Percentiles rank a stretch among this genome's conserved stretches.
Conservation (phyloP, 2,113 vertebrate genomes). For the Pavo muticus region DNA sequence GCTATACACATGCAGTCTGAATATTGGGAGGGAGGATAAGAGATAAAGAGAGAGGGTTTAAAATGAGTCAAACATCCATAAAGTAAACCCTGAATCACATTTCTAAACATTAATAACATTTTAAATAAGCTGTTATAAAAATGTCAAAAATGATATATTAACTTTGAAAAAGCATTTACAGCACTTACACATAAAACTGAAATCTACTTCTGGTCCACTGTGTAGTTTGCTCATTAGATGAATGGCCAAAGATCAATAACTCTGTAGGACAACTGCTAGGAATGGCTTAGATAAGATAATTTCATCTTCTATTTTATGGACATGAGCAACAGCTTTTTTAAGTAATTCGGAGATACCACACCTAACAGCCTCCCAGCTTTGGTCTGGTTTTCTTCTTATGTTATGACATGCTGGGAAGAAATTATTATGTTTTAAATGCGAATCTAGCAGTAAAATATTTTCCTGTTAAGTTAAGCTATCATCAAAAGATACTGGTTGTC, state of each 20-base stretch:
- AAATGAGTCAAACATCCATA: conserved; percentile 59
- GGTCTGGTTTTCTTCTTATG: not conserved
- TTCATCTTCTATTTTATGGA: conserved; percentile 30
- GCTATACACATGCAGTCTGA: not conserved
- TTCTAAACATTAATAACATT: conserved; percentile 68
- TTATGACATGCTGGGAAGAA: not conserved
- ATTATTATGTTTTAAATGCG: not conserved
- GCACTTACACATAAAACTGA: conserved; percentile 61
- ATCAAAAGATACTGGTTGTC: not conserved
- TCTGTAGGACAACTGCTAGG: conserved; percentile 45
- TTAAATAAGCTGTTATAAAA: conserved; percentile 68
- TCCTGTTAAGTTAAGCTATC: not conserved
- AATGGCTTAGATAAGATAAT: conserved; percentile 34
- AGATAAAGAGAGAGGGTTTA: conserved; percentile 27
- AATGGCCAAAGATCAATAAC: conserved; percentile 61
- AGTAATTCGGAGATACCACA: not conserved
- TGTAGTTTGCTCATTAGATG: conserved; percentile 56
- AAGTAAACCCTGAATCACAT: conserved; percentile 47
- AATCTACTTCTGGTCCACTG: conserved; percentile 52
- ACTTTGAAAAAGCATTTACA: conserved; percentile 60
- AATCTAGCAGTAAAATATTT: not conserved
- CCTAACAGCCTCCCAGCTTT: not conserved
- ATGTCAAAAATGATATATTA: conserved; percentile 58
- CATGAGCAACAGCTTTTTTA: not conserved
- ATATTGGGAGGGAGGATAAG: not conserved